Evolutionary conservation across 2,888 invertebrate species (phyloP).

Genomic region (Lamellibrachia satsuma): DNA sequence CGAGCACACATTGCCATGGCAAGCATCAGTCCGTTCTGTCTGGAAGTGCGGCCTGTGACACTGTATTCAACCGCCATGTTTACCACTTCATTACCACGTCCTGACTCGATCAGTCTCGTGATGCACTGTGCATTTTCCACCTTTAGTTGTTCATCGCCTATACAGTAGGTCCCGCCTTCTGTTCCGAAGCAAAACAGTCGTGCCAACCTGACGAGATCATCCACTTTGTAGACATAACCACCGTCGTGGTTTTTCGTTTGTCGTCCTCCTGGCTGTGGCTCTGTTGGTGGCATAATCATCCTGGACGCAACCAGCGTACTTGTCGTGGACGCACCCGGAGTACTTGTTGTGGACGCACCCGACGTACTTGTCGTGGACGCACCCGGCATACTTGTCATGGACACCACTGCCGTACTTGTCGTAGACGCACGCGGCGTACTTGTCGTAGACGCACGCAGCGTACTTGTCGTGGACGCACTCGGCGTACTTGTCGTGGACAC

Average conservation of each 20-base stretch:
- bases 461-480: too few relatives aligned
- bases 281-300: background rate
- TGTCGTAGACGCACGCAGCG: too few relatives aligned
- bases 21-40: constrained; percentile 69
- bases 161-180: constrained; percentile 59
- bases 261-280: background rate
- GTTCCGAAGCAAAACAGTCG: constrained; percentile 64
- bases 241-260: constrained; percentile 44
- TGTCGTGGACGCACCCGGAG: too few relatives aligned
- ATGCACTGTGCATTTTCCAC: constrained; percentile 58
- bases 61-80: constrained; percentile 57
- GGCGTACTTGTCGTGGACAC: too few relatives aligned
- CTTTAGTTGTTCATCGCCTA: constrained; percentile 53
- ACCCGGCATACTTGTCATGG: background rate
- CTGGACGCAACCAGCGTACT: too few relatives aligned
- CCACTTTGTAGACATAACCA: constrained; percentile 60
- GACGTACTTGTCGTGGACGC: too few relatives aligned
- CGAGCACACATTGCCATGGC: constrained; percentile 74
- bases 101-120: constrained; percentile 55
- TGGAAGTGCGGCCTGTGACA: constrained; percentile 64
- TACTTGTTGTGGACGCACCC: too few relatives aligned
- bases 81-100: constrained; percentile 58
- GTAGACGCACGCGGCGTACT: too few relatives aligned
- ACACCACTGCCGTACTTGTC: background rate
- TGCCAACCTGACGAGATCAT: constrained; percentile 58